Conservation (phyloP, 1,140 invertebrate species). For the Bacillus rossius region DNA sequence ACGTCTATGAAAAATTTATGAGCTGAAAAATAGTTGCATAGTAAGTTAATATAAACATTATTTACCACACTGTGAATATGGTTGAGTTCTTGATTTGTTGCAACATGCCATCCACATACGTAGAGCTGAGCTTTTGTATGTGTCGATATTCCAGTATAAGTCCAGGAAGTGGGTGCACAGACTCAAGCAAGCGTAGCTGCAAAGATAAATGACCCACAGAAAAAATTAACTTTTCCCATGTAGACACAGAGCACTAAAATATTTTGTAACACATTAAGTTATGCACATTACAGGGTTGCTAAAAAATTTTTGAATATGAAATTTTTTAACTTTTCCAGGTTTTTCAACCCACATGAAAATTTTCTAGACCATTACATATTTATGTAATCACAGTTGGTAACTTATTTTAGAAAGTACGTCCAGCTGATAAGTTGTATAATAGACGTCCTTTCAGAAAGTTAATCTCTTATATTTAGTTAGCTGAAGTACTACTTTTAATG, state of each 20-base stretch:
- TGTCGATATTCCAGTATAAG: constrained; percentile 49
- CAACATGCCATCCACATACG: constrained; percentile 50
- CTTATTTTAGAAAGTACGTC: not conserved
- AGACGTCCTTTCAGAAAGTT: not conserved
- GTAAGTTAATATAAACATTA: not conserved
- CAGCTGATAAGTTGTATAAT: not conserved
- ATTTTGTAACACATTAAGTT: no score
- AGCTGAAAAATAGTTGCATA: no score
- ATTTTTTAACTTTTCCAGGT: no score
- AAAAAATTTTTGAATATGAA: no score
- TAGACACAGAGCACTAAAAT: no score
- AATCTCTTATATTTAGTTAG: not conserved
- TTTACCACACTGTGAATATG: constrained; percentile 45
- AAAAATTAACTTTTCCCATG: no score
- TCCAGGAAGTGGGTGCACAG: constrained; percentile 46
- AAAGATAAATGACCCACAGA: constrained; percentile 12
- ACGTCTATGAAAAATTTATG: no score
- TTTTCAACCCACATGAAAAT: no score
- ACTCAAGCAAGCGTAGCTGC: constrained; percentile 41
- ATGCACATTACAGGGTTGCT: no score
- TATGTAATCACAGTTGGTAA: no score
- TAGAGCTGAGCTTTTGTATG: constrained; percentile 50
- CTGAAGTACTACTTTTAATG: no score
- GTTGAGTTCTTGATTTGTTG: constrained; percentile 40
- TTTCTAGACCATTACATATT: no score